phyloP scores from a whole-genome alignment of 2,113 vertebrate genomes.

The Aspidoscelis tigris region DNA sequence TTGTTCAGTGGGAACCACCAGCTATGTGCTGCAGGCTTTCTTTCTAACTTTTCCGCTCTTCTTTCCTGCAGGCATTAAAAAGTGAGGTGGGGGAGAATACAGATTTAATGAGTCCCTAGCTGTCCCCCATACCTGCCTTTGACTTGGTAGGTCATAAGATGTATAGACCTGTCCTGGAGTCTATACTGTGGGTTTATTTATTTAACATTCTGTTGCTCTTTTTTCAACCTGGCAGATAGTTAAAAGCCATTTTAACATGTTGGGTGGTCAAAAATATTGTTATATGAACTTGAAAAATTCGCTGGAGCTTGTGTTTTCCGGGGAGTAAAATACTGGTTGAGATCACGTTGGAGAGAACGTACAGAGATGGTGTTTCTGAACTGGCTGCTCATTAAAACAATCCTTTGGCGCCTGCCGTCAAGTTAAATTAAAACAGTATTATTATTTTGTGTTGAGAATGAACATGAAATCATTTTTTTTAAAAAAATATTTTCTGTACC shows the following conservation, averaged over 20 bases:
- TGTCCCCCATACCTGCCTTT: not conserved
- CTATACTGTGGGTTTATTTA: not conserved
- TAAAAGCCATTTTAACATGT: not conserved
- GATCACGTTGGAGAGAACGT: too few species aligned
- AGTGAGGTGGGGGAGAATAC: not conserved
- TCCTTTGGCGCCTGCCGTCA: slow-evolving; percentile 22
- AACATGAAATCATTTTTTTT: slow-evolving; percentile 45
- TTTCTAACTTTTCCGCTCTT: not conserved
- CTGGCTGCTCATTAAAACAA: slow-evolving; percentile 21
- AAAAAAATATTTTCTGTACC: slow-evolving; percentile 14
- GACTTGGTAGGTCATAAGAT: not conserved
- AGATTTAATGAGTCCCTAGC: not conserved
- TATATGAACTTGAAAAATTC: not conserved
- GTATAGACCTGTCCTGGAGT: not conserved
- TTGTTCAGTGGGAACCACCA: too few species aligned
- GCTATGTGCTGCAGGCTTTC: not conserved
- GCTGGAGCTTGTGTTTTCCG: not conserved
- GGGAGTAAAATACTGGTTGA: not conserved
- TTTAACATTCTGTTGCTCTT: not conserved
- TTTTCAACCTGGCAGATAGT: not conserved
- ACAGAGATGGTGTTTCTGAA: slow-evolving; percentile 7
- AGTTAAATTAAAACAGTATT: slow-evolving; percentile 8
- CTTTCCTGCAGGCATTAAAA: not conserved
- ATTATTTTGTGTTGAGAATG: slow-evolving; percentile 34
- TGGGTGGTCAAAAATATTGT: not conserved